Percentiles rank a stretch among this genome's conserved stretches.
These are phyloP conservation scores for Parus major DNA, from an alignment of 2,113 vertebrate species.

Conservation along the genomic window DNA sequence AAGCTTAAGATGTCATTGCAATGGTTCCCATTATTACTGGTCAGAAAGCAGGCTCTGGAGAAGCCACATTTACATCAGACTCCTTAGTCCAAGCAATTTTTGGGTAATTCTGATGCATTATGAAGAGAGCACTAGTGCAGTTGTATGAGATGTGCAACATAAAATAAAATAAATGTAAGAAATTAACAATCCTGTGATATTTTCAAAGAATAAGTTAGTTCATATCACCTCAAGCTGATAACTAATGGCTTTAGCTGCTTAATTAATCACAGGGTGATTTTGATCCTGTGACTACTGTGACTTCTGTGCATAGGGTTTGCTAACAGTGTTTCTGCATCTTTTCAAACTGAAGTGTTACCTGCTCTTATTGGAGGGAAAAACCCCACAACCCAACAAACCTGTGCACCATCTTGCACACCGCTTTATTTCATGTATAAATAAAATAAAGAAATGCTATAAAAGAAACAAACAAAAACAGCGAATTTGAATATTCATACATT, in stretches of 20 bases:
- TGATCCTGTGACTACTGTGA: background rate
- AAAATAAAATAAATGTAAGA: background rate
- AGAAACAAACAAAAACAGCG: background rate
- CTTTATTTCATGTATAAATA: background rate
- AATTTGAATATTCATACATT: background rate
- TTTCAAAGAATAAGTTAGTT: background rate
- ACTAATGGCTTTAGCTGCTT: background rate
- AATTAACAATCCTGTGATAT: background rate
- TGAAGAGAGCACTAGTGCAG: background rate
- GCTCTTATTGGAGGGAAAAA: accelerated
- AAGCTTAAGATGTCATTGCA: background rate
- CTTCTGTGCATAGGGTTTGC: background rate
- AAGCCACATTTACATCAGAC: background rate
- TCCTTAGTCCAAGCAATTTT: background rate
- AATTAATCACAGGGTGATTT: background rate
- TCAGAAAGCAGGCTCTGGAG: accelerated
- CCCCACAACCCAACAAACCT: background rate
- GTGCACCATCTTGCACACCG: background rate
- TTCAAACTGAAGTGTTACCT: background rate
- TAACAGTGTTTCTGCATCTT: background rate
- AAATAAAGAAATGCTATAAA: background rate
- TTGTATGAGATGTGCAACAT: accelerated
- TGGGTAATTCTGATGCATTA: background rate
- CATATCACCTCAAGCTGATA: background rate
- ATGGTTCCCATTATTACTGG: background rate